Conservation (phyloP, 2,113 vertebrate species). For the Gymnobelideus leadbeateri region DNA sequence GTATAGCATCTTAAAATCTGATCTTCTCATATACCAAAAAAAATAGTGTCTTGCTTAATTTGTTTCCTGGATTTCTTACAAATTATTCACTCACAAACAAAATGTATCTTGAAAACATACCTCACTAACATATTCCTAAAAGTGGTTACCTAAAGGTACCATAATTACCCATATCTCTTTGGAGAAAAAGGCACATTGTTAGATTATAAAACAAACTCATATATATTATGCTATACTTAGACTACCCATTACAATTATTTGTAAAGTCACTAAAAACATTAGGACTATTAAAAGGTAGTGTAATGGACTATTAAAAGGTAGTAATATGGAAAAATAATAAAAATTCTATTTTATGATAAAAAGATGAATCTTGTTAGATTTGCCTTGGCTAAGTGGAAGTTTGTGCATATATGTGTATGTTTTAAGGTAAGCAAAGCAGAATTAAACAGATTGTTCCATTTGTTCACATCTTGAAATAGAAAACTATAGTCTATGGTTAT, state of each 20-base stretch:
- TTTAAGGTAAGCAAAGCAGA: not conserved
- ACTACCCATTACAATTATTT: slow-evolving; percentile 62
- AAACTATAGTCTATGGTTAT: slow-evolving; percentile 56
- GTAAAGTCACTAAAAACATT: slow-evolving; percentile 64
- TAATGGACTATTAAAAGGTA: slow-evolving; percentile 36
- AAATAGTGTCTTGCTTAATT: not conserved
- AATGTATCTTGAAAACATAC: slow-evolving; percentile 41
- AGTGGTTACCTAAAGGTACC: slow-evolving; percentile 42
- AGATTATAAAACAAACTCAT: slow-evolving; percentile 65
- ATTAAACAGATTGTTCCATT: not conserved
- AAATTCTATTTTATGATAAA: slow-evolving; percentile 42
- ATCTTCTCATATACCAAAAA: not conserved
- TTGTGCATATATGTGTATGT: not conserved
- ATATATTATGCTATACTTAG: slow-evolving; percentile 22
- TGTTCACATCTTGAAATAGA: not conserved
- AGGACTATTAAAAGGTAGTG: slow-evolving; percentile 28
- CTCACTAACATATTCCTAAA: slow-evolving; percentile 12
- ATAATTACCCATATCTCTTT: slow-evolving; percentile 39
- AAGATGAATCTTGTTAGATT: slow-evolving; percentile 24
- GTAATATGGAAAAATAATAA: slow-evolving; percentile 43
- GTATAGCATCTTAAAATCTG: slow-evolving; percentile 30
- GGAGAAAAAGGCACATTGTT: slow-evolving; percentile 63
- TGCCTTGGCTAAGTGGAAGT: not conserved
- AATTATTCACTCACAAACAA: not conserved
- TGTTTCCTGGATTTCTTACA: slow-evolving; percentile 1